A percentile compares a stretch with the other conserved stretches of the same genome.
These are phyloP conservation scores for Odontocolon sp. DNA, from an alignment of 2,888 invertebrate species.

Conservation along the genomic window DNA sequence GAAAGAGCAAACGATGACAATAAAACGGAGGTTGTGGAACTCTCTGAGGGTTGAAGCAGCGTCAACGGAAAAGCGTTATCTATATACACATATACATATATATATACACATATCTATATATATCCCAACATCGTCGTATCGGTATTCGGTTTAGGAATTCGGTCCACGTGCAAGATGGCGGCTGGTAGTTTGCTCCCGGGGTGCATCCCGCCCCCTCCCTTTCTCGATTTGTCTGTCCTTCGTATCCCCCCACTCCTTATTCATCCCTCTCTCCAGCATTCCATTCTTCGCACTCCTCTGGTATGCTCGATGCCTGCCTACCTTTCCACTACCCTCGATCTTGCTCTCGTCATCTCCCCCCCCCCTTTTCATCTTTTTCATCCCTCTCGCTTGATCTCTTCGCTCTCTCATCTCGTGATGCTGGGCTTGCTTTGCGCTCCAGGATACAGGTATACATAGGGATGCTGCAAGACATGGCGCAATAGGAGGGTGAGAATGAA, in stretches of 20 bases:
- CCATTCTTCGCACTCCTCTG: slow-evolving; percentile 43
- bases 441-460: slow-evolving; percentile 13
- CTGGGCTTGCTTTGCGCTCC: slow-evolving; percentile 16
- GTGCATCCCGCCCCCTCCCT: slow-evolving; percentile 73
- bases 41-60: neutral
- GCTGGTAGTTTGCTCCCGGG: slow-evolving; percentile 78
- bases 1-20: neutral
- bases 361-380: slow-evolving; percentile 22
- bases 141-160: slow-evolving; percentile 74
- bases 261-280: slow-evolving; percentile 42
- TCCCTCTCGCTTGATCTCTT: slow-evolving; percentile 20
- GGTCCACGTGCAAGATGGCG: slow-evolving; percentile 80
- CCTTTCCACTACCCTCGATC: slow-evolving; percentile 34
- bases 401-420: slow-evolving; percentile 25
- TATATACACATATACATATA: too few relatives aligned
- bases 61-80: too few relatives aligned
- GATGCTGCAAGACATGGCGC: slow-evolving; percentile 30
- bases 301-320: slow-evolving; percentile 12
- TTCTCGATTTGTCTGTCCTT: slow-evolving; percentile 56
- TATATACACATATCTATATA: neutral
- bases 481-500: slow-evolving; percentile 18
- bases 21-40: neutral
- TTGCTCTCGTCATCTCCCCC: slow-evolving; percentile 3
- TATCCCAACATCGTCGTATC: slow-evolving; percentile 52
- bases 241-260: slow-evolving; percentile 39